These are phyloP conservation scores for Ceraclea dissimilis DNA, from an alignment of 2,888 invertebrate genomes.

Conservation along the genomic window DNA sequence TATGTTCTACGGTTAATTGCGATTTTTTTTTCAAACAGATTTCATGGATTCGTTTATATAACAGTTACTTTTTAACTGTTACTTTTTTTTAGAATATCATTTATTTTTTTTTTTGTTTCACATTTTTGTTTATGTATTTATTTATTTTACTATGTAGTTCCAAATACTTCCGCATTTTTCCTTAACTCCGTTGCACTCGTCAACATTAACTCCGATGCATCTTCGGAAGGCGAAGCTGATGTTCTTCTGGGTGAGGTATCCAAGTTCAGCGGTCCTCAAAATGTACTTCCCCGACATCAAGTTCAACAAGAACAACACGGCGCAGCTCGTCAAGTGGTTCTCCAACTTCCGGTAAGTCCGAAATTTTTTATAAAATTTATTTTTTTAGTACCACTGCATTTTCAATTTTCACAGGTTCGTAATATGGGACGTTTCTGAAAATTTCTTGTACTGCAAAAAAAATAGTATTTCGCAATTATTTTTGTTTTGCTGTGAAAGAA, in stretches of 20 bases:
- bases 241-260: conserved; percentile 99
- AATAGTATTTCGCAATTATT: too few species aligned
- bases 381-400: too few species aligned
- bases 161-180: conserved; percentile 29
- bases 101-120: background rate
- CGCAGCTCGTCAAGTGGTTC: conserved; percentile 99
- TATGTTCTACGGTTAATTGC: too few species aligned
- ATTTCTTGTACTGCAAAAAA: too few species aligned
- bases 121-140: background rate
- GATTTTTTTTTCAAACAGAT: too few species aligned
- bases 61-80: too few species aligned
- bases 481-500: too few species aligned
- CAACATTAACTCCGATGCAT: conserved; percentile 98
- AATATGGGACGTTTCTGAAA: too few species aligned
- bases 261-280: conserved; percentile 97
- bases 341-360: conserved; percentile 95
- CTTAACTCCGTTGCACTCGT: conserved; percentile 86
- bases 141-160: background rate
- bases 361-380: conserved; percentile 14
- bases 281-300: conserved; percentile 99
- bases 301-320: conserved; percentile 99
- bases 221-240: conserved; percentile 99
- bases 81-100: too few species aligned
- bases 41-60: too few species aligned
- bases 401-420: too few species aligned